phyloP scores from a whole-genome alignment of 2,888 invertebrate species.

The Pachymerium ferrugineum region DNA sequence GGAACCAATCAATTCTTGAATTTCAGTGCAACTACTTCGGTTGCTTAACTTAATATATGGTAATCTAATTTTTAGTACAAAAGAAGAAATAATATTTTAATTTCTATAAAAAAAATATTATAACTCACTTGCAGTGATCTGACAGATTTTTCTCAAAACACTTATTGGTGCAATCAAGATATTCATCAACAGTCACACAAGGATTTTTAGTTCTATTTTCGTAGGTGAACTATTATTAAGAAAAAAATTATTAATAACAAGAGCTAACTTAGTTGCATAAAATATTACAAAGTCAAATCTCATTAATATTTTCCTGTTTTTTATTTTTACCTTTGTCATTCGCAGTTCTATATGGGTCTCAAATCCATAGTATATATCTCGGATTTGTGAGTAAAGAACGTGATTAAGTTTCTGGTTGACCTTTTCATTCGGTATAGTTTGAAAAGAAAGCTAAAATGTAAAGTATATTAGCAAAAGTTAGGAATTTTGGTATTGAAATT shows the following conservation, averaged over 20 bases:
- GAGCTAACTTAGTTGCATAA: too few relatives aligned
- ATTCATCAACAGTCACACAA: neutral
- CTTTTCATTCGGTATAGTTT: too few relatives aligned
- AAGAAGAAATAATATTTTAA: too few relatives aligned
- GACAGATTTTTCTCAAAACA: neutral
- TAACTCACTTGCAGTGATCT: neutral
- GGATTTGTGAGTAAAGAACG: neutral
- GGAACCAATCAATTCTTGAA: too few relatives aligned
- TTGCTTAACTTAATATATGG: too few relatives aligned
- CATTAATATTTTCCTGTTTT: too few relatives aligned
- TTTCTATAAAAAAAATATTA: too few relatives aligned
- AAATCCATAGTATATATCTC: neutral
- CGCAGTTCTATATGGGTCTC: neutral
- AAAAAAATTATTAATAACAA: too few relatives aligned
- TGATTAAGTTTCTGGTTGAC: neutral
- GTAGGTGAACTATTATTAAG: neutral
- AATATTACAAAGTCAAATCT: too few relatives aligned
- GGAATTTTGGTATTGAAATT: neutral
- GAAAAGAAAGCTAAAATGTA: too few relatives aligned
- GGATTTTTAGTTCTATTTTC: neutral
- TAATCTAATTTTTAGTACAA: neutral
- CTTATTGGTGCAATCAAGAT: neutral
- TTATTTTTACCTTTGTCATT: neutral
- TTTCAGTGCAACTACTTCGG: too few relatives aligned
- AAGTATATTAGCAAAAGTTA: too few relatives aligned